phyloP scores from a whole-genome alignment of 2,888 invertebrate species.

The Lathronympha strigana region DNA sequence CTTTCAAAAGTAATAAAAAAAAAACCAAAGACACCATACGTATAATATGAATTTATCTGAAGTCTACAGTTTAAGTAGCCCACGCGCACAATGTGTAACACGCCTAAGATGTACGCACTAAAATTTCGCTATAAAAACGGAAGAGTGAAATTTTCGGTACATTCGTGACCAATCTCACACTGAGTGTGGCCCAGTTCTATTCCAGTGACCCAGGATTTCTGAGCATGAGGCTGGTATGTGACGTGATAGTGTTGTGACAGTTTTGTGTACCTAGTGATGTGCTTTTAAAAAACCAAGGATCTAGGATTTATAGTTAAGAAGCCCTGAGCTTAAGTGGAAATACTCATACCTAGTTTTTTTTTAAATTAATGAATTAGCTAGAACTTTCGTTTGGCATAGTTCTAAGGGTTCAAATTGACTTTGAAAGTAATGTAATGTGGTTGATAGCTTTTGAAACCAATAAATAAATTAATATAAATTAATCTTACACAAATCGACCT shows the following conservation, averaged over 20 bases:
- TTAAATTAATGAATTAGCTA: no score
- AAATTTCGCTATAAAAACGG: slow-evolving; percentile 71
- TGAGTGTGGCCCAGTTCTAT: slow-evolving; percentile 48
- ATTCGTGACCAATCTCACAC: slow-evolving; percentile 51
- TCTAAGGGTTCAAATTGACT: no score
- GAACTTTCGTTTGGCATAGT: no score
- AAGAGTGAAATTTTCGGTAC: slow-evolving; percentile 61
- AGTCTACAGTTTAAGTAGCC: slow-evolving; percentile 49
- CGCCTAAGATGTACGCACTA: slow-evolving; percentile 56
- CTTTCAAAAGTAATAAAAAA: neutral
- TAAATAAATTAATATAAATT: no score
- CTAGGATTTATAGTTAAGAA: no score
- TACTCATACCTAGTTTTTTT: no score
- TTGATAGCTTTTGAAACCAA: no score
- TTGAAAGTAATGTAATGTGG: no score
- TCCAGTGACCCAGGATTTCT: slow-evolving; percentile 48
- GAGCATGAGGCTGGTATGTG: slow-evolving; percentile 75
- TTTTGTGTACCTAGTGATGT: slow-evolving; percentile 22
- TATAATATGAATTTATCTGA: slow-evolving; percentile 36
- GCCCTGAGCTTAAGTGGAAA: no score
- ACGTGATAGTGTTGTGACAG: slow-evolving; percentile 37
- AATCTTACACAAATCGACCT: no score
- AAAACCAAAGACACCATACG: neutral
- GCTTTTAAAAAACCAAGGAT: neutral
- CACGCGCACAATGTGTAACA: slow-evolving; percentile 55